These are phyloP conservation scores for Fissipunctia ypsillon DNA, from an alignment of 2,888 invertebrate genomes.

Conservation along the genomic window DNA sequence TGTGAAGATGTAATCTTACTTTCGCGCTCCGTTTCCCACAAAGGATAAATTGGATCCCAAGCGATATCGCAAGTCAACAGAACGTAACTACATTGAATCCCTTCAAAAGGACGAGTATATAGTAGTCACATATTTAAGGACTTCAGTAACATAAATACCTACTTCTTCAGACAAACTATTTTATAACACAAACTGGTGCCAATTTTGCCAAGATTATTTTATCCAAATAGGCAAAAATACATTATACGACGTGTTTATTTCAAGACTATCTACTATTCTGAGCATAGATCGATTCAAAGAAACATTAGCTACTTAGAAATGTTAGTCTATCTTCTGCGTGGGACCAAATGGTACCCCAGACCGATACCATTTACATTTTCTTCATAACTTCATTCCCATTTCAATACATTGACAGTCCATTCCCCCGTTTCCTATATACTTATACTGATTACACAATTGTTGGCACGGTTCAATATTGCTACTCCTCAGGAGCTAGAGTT, in stretches of 20 bases:
- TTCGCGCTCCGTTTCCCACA: slow-evolving; percentile 23
- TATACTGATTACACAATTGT: slow-evolving; percentile 67
- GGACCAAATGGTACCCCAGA: slow-evolving; percentile 28
- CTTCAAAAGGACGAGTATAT: not conserved
- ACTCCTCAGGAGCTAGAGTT: slow-evolving; percentile 72
- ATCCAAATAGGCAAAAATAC: not conserved
- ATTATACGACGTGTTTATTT: not conserved
- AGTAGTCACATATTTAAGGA: not conserved
- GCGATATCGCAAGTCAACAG: slow-evolving; percentile 33
- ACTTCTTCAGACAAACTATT: not conserved
- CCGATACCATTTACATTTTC: slow-evolving; percentile 32
- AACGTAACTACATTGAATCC: slow-evolving; percentile 22
- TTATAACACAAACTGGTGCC: not conserved
- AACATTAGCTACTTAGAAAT: slow-evolving; percentile 29
- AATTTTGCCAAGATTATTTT: not conserved
- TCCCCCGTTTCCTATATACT: slow-evolving; percentile 32
- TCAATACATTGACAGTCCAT: slow-evolving; percentile 51
- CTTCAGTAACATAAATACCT: not conserved
- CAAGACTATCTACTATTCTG: not conserved
- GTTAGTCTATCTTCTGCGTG: slow-evolving; percentile 30
- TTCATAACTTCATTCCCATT: slow-evolving; percentile 36
- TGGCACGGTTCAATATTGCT: slow-evolving; percentile 78
- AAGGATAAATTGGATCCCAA: slow-evolving; percentile 34
- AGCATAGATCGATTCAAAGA: not conserved
- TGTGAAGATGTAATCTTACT: slow-evolving; percentile 33